Evolutionary conservation across 2,113 vertebrate species (phyloP).

Genomic region (Ceyx margarethae): DNA sequence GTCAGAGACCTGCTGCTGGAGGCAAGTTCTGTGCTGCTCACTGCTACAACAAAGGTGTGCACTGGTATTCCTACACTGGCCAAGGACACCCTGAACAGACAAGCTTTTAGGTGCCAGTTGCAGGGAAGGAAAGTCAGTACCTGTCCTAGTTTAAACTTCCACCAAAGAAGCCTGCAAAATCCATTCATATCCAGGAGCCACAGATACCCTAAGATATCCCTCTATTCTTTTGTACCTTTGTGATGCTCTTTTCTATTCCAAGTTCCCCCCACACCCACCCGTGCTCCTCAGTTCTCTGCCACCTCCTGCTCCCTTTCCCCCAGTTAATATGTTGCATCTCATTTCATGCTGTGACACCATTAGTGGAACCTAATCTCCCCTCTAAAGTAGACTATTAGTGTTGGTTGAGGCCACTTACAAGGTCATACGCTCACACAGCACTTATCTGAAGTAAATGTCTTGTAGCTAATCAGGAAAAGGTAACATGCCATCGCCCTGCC

Average conservation of each 20-base stretch:
- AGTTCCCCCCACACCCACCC: background rate
- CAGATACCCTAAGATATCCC: background rate
- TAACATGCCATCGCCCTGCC: background rate
- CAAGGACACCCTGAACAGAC: background rate
- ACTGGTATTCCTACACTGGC: background rate
- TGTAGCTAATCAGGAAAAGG: constrained; percentile 56
- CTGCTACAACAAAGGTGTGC: background rate
- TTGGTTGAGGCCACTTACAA: constrained; percentile 52
- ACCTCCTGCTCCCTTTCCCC: background rate
- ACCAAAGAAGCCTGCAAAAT: background rate
- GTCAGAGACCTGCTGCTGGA: background rate
- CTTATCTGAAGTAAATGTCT: constrained; percentile 58
- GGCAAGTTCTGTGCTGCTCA: fast-evolving
- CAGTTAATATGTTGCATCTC: constrained; percentile 39
- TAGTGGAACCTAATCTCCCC: constrained; percentile 59
- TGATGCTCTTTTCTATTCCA: background rate
- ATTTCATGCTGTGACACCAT: constrained; percentile 66
- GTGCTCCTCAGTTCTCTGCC: background rate
- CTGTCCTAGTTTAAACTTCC: background rate
- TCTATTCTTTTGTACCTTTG: background rate
- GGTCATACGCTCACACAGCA: constrained; percentile 43
- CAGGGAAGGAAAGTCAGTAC: background rate
- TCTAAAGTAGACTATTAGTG: constrained; percentile 53
- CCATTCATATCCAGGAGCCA: background rate
- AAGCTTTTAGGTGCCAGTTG: background rate